These are phyloP conservation scores for Gasterosteus nipponicus DNA, from an alignment of 2,113 vertebrate species.

Conservation along the genomic window DNA sequence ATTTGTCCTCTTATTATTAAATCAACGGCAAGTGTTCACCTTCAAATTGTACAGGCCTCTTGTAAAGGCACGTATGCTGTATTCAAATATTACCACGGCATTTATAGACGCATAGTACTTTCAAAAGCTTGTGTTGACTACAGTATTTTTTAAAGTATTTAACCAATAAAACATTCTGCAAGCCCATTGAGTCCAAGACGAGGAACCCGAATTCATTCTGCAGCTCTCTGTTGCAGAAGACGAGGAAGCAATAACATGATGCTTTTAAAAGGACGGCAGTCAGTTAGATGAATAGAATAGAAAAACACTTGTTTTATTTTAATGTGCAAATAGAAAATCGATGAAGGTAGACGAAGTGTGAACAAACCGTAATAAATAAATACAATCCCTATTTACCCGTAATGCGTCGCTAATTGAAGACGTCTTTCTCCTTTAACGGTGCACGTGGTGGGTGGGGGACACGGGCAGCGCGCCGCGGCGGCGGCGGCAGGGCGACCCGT, in stretches of 20 bases:
- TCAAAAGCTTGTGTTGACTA: too few species aligned
- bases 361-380: neutral
- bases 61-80: neutral
- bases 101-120: too few species aligned
- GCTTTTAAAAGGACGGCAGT: neutral
- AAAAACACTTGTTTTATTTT: neutral
- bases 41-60: neutral
- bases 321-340: neutral
- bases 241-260: neutral
- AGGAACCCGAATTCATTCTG: neutral
- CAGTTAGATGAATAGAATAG: neutral
- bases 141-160: neutral
- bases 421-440: slow-evolving; percentile 27
- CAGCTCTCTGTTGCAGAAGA: neutral
- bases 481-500: slow-evolving; percentile 58
- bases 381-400: neutral
- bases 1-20: slow-evolving; percentile 22
- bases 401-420: neutral
- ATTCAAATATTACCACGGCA: too few species aligned
- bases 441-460: slow-evolving; percentile 43
- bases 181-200: neutral
- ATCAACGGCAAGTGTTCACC: slow-evolving; percentile 5
- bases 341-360: neutral
- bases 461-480: slow-evolving; percentile 68
- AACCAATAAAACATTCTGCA: neutral